A percentile compares a stretch with the other conserved stretches of the same genome.
phyloP scores from a whole-genome alignment of 2,888 invertebrate species.

The Drosophila falleni region DNA sequence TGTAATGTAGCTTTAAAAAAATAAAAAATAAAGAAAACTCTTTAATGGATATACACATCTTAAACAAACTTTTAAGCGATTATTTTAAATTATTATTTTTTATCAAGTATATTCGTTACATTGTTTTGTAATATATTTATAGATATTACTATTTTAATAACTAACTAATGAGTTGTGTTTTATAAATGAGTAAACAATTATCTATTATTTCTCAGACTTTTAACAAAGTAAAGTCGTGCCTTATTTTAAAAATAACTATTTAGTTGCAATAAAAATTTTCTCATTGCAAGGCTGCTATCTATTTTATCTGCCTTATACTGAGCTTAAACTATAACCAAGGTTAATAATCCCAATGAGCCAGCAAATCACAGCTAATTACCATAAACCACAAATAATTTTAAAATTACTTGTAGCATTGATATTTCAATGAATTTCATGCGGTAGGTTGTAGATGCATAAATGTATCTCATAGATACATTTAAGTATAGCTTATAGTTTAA shows the following conservation, averaged over 20 bases:
- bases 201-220: neutral
- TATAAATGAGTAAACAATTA: no score
- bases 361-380: slow-evolving; percentile 25
- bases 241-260: neutral
- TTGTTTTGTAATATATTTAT: no score
- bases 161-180: no score
- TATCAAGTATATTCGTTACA: no score
- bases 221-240: neutral
- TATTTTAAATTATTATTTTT: no score
- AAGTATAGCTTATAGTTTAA: slow-evolving; percentile 7
- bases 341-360: neutral
- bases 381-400: slow-evolving; percentile 33
- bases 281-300: neutral
- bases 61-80: no score
- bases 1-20: no score
- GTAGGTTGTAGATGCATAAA: slow-evolving; percentile 23
- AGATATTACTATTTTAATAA: no score
- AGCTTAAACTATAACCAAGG: neutral
- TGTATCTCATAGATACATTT: slow-evolving; percentile 17
- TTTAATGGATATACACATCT: no score
- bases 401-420: slow-evolving; percentile 51
- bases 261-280: neutral
- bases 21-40: no score
- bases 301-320: slow-evolving; percentile 24
- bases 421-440: slow-evolving; percentile 35